Percentiles rank a stretch among this genome's conserved stretches.
Conservation (phyloP, 37 sponge, comb jelly and placozoan genomes). For the Aphrocallistes beatrix region DNA sequence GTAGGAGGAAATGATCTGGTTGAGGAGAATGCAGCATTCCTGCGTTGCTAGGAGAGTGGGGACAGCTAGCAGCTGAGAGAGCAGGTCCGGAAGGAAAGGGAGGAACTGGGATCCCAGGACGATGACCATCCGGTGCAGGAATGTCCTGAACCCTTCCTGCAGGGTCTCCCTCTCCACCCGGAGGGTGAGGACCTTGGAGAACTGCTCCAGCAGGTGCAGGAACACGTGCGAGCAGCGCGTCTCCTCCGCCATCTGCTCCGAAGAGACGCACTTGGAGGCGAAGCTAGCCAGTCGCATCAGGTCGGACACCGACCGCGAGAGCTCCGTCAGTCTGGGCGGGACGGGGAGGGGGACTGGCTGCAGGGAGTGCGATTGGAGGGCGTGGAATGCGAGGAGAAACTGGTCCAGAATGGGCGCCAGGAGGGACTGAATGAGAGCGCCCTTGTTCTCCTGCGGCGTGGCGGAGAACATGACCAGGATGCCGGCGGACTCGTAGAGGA, state of each 20-base stretch:
- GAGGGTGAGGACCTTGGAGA: slow-evolving; percentile 29
- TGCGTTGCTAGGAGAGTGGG: not conserved
- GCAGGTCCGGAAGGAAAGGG: slow-evolving; percentile 60
- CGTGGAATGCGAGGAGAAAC: not conserved
- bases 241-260: slow-evolving; percentile 49
- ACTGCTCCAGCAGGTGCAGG: slow-evolving; percentile 44
- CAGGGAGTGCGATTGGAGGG: not conserved
- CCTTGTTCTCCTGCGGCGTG: slow-evolving; percentile 15
- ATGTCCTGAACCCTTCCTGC: slow-evolving; percentile 72
- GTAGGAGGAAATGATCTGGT: not conserved
- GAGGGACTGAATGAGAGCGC: slow-evolving; percentile 16
- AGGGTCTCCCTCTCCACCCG: slow-evolving; percentile 42
- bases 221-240: slow-evolving; percentile 19
- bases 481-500: slow-evolving; percentile 73
- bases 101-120: slow-evolving; percentile 75
- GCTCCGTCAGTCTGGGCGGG: not conserved
- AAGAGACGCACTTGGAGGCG: not conserved
- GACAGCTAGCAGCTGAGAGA: slow-evolving; percentile 38
- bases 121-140: slow-evolving; percentile 79
- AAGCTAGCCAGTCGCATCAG: slow-evolving; percentile 10
- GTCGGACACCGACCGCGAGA: not conserved
- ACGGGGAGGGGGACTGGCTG: not conserved
- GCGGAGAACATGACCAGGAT: slow-evolving; percentile 41
- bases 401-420: slow-evolving; percentile 16
- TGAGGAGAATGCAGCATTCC: not conserved